These are phyloP conservation scores for Echeneis naucrates DNA, from an alignment of 2,797 vertebrate genomes.

Conservation along the genomic window DNA sequence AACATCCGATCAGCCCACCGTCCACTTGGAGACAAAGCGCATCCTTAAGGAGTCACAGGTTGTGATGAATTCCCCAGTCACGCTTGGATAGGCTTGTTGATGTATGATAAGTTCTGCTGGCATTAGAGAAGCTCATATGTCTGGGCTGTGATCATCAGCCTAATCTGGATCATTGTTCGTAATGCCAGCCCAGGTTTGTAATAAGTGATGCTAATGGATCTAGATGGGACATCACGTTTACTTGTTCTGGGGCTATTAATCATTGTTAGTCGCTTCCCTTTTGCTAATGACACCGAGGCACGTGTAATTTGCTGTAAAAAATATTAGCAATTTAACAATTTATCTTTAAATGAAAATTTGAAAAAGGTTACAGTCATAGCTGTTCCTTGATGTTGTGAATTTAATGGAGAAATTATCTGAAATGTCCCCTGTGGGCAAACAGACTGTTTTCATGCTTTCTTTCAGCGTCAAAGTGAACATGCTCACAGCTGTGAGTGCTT, in stretches of 20 bases:
- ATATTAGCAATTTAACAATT: slow-evolving; percentile 3
- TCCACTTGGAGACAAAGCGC: slow-evolving; percentile 45
- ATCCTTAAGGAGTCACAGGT: slow-evolving; percentile 55
- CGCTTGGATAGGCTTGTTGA: slow-evolving; percentile 58
- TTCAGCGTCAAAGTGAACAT: slow-evolving; percentile 59
- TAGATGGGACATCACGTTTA: slow-evolving; percentile 74
- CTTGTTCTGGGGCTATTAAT: slow-evolving; percentile 72
- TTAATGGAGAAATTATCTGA: slow-evolving; percentile 49
- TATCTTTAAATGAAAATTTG: slow-evolving; percentile 4
- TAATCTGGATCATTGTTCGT: slow-evolving; percentile 81
- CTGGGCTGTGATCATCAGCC: slow-evolving; percentile 78
- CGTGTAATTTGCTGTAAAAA: slow-evolving; percentile 15
- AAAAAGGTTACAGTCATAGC: slow-evolving; percentile 25
- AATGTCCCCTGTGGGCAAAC: slow-evolving; percentile 44
- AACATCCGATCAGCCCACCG: not conserved
- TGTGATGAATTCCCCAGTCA: slow-evolving; percentile 69
- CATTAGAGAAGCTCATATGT: slow-evolving; percentile 78
- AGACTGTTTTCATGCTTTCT: slow-evolving; percentile 58
- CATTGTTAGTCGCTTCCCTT: slow-evolving; percentile 66
- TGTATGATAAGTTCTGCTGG: slow-evolving; percentile 79
- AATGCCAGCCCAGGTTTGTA: slow-evolving; percentile 74
- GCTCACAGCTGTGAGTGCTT: slow-evolving; percentile 65
- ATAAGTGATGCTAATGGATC: slow-evolving; percentile 78
- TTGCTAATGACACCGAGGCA: slow-evolving; percentile 36
- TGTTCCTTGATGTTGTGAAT: slow-evolving; percentile 38